phyloP scores from a whole-genome alignment of 2,888 invertebrate species.

The Drosophila pseudotakahashii region DNA sequence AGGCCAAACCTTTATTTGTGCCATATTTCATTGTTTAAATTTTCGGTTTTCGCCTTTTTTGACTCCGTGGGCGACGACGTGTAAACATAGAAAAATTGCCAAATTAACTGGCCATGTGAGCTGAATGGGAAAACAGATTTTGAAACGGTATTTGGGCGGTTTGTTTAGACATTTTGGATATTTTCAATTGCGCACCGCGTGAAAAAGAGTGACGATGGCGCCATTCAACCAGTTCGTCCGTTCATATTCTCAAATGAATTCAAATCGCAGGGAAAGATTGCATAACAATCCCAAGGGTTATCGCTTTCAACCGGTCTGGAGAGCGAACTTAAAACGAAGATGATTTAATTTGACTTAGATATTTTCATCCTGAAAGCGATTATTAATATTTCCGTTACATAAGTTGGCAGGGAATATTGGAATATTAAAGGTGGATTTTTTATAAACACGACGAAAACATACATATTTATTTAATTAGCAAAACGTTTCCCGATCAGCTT shows the following conservation, averaged over 20 bases:
- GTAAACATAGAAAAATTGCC: conserved; percentile 60
- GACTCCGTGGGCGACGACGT: conserved; percentile 33
- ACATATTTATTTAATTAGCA: background rate
- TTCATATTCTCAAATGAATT: conserved; percentile 7
- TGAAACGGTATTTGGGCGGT: conserved; percentile 21
- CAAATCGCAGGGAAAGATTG: conserved; percentile 3
- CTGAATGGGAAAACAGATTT: conserved; percentile 48
- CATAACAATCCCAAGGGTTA: conserved; percentile 12
- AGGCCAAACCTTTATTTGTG: conserved; percentile 74
- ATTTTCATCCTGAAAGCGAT: too few relatives aligned
- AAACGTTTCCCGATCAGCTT: background rate
- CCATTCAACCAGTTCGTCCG: background rate
- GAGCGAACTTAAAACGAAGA: too few relatives aligned
- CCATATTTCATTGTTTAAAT: conserved; percentile 54
- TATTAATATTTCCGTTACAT: too few relatives aligned
- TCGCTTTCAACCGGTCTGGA: conserved; percentile 6
- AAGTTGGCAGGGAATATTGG: too few relatives aligned
- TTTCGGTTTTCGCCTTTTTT: conserved; percentile 16
- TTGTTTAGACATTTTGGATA: conserved; percentile 20
- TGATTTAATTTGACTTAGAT: too few relatives aligned
- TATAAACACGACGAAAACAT: background rate
- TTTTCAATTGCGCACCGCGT: conserved; percentile 14
- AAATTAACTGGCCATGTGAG: conserved; percentile 48
- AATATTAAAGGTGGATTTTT: background rate
- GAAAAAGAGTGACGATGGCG: conserved; percentile 13